Base-by-base conservation (phyloP, 2,113 vertebrate genomes). In the Noturus placidus region DNA sequence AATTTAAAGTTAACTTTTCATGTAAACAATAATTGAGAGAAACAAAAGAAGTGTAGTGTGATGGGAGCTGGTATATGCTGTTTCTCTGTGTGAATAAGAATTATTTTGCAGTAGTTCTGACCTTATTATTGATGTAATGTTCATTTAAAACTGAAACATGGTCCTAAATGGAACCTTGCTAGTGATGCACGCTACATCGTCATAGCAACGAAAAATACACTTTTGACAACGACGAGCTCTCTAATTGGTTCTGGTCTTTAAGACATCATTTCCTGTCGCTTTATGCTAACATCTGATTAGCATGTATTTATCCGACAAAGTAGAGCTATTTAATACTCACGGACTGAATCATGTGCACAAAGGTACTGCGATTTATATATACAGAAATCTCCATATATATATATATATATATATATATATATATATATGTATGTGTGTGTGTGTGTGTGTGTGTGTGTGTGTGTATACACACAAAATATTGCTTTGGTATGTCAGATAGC, bases 171-270 rank as follows among this genome's bases (percentile, higher is more conserved):
- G 46, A 74, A 74, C 38, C 50, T 46, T 30, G 15, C 0, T 13
- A 56, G 50, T 17, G 56, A 50, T 17, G 27, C 35, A 65, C 15
- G 7, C 4, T 27, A 30, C n/a, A 84, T 90, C 30, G 90, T 87
- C 89, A 90, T 30, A 86, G 67, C 70, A 87, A 91, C 87, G 33
- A 80, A 35, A 80, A 59, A 57, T 33, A 89, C 88, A 82, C 87
- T 22, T 80, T 46, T 17, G 69, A 35, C 42, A 80, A 89, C 15
- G 57, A 57, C 13, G 38, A 14, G 30, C 10, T 0, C 35, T 89
- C 52, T 89, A 50, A 90, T 90, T 89, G 89, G 89, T 46, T 20
- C 19, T 2, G 54, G 13, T 8, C 5, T 78, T 22, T 70, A 0
- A 2, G 30, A 30, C 56, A 5, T 5, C 77, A 5, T 82, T 38